Conservation (phyloP, 1,140 invertebrate species). For the Macrobrachium rosenbergii region DNA sequence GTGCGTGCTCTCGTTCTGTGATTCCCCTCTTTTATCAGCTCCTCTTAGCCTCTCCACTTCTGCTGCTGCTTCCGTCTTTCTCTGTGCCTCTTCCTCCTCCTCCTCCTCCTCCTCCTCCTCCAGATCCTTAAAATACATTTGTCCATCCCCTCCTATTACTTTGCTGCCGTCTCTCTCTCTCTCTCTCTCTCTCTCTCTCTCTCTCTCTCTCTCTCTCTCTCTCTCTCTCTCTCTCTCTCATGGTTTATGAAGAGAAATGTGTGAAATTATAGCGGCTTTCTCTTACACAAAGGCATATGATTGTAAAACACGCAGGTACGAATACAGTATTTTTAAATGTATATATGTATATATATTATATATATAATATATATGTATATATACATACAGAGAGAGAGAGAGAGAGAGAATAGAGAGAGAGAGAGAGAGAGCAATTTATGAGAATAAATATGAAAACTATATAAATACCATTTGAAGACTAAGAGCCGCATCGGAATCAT, state of each 20-base stretch:
- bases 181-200: not conserved
- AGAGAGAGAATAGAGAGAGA: too few species aligned
- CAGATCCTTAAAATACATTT: not conserved
- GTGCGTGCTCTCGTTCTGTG: not conserved
- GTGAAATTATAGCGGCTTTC: not conserved
- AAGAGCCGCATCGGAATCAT: too few species aligned
- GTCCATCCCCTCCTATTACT: not conserved
- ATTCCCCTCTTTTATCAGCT: not conserved
- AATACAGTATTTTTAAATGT: too few species aligned
- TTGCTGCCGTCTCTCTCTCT: not conserved
- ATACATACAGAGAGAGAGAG: not conserved
- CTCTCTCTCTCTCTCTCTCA: constrained; percentile 15
- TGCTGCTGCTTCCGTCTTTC: not conserved
- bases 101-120: not conserved
- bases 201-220: constrained; percentile 20
- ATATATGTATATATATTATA: not conserved
- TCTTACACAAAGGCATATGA: not conserved
- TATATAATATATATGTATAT: not conserved
- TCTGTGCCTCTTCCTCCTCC: not conserved
- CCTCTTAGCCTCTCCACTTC: not conserved
- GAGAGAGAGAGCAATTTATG: too few species aligned
- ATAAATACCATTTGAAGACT: too few species aligned
- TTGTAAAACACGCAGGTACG: too few species aligned
- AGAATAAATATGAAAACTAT: too few species aligned
- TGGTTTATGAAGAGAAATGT: too few species aligned